phyloP scores from a whole-genome alignment of 2,797 vertebrate genomes.

The Austrolebias charrua region DNA sequence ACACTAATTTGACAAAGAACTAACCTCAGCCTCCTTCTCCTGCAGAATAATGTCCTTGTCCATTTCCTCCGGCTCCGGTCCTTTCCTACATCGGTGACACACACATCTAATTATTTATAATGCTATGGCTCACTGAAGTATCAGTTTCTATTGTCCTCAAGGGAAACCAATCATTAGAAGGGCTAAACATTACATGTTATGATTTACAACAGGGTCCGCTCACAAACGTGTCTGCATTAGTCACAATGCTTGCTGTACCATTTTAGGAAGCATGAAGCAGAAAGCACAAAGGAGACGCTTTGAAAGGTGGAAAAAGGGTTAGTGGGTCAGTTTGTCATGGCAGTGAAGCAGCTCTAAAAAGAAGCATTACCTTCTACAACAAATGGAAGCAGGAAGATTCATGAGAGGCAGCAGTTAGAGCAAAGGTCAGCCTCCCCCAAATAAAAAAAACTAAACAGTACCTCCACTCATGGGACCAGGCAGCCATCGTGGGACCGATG shows the following conservation, averaged over 20 bases:
- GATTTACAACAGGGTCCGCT: constrained; percentile 8
- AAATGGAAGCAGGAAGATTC: constrained; percentile 45
- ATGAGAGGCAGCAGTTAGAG: constrained; percentile 45
- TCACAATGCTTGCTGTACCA: constrained; percentile 10
- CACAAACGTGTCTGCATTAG: constrained; percentile 13
- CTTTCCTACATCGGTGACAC: constrained; percentile 80
- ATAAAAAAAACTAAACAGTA: constrained; percentile 43
- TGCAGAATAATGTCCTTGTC: constrained; percentile 97
- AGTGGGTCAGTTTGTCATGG: constrained; percentile 55
- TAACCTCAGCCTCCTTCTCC: constrained; percentile 98
- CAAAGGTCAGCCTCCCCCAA: constrained; percentile 63
- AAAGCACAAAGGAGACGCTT: constrained; percentile 59
- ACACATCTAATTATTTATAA: constrained; percentile 29
- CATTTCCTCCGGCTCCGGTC: constrained; percentile 91
- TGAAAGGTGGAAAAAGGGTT: constrained; percentile 46
- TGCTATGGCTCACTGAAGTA: neutral
- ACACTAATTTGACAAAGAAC: too few relatives aligned
- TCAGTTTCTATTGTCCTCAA: neutral
- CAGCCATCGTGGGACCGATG: constrained; percentile 64
- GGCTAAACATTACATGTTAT: too few relatives aligned
- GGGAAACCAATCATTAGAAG: neutral
- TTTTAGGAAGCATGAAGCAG: constrained; percentile 40
- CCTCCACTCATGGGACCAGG: constrained; percentile 64
- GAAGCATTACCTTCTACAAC: constrained; percentile 53
- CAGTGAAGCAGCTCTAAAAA: constrained; percentile 12